Conservation (phyloP, 1,140 invertebrate genomes). For the Plectrocnemia conspersa region DNA sequence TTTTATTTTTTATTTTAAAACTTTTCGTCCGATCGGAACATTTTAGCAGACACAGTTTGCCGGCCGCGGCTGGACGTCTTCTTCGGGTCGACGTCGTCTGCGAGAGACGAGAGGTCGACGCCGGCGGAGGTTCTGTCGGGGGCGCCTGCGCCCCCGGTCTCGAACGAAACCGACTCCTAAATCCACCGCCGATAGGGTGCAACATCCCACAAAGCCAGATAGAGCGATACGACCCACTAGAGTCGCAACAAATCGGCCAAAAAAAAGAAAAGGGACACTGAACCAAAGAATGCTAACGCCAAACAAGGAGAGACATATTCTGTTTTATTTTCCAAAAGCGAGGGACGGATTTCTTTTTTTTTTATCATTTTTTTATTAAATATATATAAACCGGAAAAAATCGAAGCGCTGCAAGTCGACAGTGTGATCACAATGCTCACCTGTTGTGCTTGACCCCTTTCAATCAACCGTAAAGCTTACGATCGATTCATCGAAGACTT, state of each 20-base stretch:
- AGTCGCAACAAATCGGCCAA: not conserved
- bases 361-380: constrained; percentile 28
- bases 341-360: constrained; percentile 32
- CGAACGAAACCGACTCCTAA: constrained; percentile 11
- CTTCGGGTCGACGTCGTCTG: constrained; percentile 18
- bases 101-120: constrained; percentile 8
- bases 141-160: constrained; percentile 22
- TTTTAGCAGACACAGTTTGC: constrained; percentile 16
- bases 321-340: constrained; percentile 32
- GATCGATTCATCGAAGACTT: constrained; percentile 26
- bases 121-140: constrained; percentile 12
- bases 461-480: constrained; percentile 33
- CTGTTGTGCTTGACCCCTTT: constrained; percentile 36
- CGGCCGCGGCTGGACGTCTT: constrained; percentile 31
- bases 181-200: not conserved
- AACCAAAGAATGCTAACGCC: constrained; percentile 19
- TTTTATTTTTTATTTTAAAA: constrained; percentile 5
- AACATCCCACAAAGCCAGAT: not conserved
- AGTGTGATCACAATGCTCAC: constrained; percentile 14
- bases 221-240: constrained; percentile 1
- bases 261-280: constrained; percentile 29
- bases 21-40: constrained; percentile 7
- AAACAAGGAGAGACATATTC: constrained; percentile 23
- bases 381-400: constrained; percentile 13
- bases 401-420: not conserved